Evolutionary conservation across 2,888 invertebrate genomes (phyloP).

Genomic region (Mayetiola destructor): DNA sequence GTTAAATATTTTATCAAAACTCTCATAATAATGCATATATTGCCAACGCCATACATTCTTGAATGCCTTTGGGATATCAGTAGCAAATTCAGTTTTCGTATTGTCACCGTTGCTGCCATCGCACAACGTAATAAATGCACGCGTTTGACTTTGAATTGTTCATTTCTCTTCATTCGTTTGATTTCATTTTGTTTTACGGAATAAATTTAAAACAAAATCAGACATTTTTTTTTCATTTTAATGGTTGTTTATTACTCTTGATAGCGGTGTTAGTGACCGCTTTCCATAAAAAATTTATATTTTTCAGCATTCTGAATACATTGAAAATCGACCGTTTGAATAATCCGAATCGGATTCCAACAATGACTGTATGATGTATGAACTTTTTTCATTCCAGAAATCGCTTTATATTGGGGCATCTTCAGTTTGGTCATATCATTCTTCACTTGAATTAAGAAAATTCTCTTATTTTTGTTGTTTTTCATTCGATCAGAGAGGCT

Average conservation of each 20-base stretch:
- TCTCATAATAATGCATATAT: no score
- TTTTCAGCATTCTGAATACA: constrained; percentile 5
- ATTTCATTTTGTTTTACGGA: not conserved
- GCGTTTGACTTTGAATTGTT: no score
- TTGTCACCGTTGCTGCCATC: no score
- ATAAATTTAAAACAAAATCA: not conserved
- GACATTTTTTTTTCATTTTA: not conserved
- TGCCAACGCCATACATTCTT: no score
- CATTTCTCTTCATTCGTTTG: no score
- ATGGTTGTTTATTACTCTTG: not conserved
- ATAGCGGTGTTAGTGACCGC: constrained; percentile 2
- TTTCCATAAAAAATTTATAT: constrained; percentile 5
- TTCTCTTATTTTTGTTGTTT: not conserved
- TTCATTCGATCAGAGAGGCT: not conserved
- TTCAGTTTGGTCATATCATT: not conserved
- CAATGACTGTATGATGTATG: no score
- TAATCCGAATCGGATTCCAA: no score
- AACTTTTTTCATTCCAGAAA: not conserved
- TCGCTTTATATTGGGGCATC: not conserved
- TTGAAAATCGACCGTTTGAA: constrained; percentile 1
- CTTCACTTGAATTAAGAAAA: not conserved
- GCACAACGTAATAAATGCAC: no score
- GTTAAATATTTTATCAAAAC: no score
- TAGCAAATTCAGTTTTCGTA: no score
- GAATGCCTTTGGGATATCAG: no score